Evolutionary conservation across 30 jellyfish, hydroid and myxozoan genomes (phyloP), one percentile per base, ranked within the genome.

Genomic region (Morbakka virulenta): DNA sequence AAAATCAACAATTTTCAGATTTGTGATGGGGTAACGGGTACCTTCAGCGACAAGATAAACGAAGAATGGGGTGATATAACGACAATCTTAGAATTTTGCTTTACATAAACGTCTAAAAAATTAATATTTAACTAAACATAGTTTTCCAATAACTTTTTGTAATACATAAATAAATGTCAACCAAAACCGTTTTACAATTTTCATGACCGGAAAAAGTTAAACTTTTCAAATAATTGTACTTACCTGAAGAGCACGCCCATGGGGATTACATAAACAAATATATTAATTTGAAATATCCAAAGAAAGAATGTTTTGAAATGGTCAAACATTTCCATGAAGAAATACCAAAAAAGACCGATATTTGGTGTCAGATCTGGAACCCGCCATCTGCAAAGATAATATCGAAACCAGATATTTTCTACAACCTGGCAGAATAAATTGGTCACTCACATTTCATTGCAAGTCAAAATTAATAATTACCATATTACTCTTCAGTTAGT

Each of bases 321-420:
- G n/a, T 92, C 98, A 67, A 92, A 92, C 98, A 92, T 92, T 66
- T 92, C 98, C 41, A 67, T 81, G 79, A 92, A 92, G 83, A 92
- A 92, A 69, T 92, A 92, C 98, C 98, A 92, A 70, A 76, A 85
- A 29, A 92, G 76, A 52, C 98, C 98, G 89, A 92, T 81, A 69
- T 92, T 92, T 41, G 98, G 98, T 0, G 96, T 82, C 47, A 92
- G 90, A 69, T 92, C 98, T 0, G 95, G 87, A 29, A 78, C 98
- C 9, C 36, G 33, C 61, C 85, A 67, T 49, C 98, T 92, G 62
- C 52, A 83, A 72, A 12, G 35, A 63, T 25, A 64, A 24, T 33
- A 72, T 32, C 4, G 26, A 25, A 36, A 6, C 14, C 73, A 69
- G 28, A n/a, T n/a, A n/a, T n/a, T n/a, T n/a, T n/a, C n/a, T n/a